These are phyloP conservation scores for Emydura subglobosa DNA, from an alignment of 2,113 vertebrate species.

Conservation along the genomic window DNA sequence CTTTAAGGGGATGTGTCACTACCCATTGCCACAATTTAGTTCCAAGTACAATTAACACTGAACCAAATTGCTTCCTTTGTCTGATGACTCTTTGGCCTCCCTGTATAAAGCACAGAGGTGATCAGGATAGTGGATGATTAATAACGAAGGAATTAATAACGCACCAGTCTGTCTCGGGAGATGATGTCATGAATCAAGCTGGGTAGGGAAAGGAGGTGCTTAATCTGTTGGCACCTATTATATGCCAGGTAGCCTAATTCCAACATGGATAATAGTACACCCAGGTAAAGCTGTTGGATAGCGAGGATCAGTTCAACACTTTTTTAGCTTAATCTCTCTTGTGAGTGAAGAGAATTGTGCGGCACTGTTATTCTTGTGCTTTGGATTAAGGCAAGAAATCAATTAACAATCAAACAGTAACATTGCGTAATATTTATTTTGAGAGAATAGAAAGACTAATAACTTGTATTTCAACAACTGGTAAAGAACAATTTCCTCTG, in stretches of 20 bases:
- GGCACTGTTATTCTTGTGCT: not conserved
- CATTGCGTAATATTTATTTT: not conserved
- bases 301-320: not conserved
- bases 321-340: not conserved
- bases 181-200: not conserved
- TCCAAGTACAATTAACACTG: not conserved
- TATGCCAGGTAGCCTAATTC: not conserved
- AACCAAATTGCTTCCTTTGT: not conserved
- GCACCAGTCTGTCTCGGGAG: not conserved
- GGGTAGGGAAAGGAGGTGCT: not conserved
- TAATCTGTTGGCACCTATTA: not conserved
- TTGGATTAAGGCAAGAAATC: not conserved
- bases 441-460: not conserved
- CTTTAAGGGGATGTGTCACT: not conserved
- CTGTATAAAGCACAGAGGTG: not conserved
- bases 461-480: fast-evolving
- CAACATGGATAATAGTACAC: not conserved
- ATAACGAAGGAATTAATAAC: not conserved
- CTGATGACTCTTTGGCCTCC: not conserved
- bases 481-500: fast-evolving
- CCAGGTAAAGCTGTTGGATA: not conserved
- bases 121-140: not conserved
- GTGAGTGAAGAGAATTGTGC: not conserved
- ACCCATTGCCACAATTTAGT: not conserved
- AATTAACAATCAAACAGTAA: not conserved